Conservation (phyloP, 2,888 invertebrate genomes). For the Tetramorium bicarinatum region DNA sequence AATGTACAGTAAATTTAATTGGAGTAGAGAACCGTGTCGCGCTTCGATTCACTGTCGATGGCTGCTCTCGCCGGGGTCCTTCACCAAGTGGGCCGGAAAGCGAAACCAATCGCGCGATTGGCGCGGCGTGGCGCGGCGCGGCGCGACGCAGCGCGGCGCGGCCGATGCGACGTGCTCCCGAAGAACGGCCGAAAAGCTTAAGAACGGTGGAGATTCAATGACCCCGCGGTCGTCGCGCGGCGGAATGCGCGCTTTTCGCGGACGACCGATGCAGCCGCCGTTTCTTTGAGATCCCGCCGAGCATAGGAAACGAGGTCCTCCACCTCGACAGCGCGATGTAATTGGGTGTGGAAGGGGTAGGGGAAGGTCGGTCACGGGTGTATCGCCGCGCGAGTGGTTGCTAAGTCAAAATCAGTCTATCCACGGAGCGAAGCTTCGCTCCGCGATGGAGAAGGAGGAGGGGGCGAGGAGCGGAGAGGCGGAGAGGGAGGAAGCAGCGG, state of each 20-base stretch:
- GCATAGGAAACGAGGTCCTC: constrained; percentile 60
- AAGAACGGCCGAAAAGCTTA: constrained; percentile 39
- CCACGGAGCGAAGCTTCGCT: constrained; percentile 54
- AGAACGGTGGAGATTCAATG: constrained; percentile 33
- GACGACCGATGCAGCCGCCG: constrained; percentile 20
- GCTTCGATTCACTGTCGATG: constrained; percentile 42
- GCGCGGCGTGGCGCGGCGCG: constrained; percentile 9
- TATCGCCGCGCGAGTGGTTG: constrained; percentile 61
- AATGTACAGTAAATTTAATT: constrained; percentile 47
- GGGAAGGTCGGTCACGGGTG: constrained; percentile 71
- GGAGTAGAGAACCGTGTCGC: constrained; percentile 48
- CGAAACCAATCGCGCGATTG: constrained; percentile 50
- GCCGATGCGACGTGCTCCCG: constrained; percentile 20
- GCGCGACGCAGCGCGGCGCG: not conserved
- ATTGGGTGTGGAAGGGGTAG: constrained; percentile 40
- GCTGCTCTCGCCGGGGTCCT: constrained; percentile 39
- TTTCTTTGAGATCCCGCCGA: constrained; percentile 30
- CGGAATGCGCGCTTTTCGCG: constrained; percentile 56
- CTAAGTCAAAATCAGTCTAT: constrained; percentile 73
- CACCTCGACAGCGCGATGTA: constrained; percentile 18
- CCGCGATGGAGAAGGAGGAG: constrained; percentile 43
- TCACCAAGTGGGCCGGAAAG: constrained; percentile 52
- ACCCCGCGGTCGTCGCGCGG: constrained; percentile 43
- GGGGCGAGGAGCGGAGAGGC: constrained; percentile 33
- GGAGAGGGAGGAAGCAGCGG: constrained; percentile 65